A percentile compares a stretch with the other conserved stretches of the same genome.
phyloP scores from a whole-genome alignment of 2,888 invertebrate species.

The Phyllotreta striolata region DNA sequence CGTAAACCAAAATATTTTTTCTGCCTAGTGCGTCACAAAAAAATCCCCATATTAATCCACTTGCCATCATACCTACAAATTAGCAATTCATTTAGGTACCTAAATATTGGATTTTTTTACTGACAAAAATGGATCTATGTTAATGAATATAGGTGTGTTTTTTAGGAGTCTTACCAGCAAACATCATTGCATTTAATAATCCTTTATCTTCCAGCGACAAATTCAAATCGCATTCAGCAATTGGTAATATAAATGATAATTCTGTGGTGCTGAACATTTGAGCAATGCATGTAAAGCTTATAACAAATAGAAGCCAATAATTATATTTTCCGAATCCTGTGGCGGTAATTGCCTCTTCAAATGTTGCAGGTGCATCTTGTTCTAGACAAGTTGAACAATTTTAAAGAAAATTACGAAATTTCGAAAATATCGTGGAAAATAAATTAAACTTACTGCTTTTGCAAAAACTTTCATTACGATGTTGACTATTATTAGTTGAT shows the following conservation, averaged over 20 bases:
- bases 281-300: constrained; percentile 72
- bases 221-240: constrained; percentile 77
- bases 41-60: constrained; percentile 80
- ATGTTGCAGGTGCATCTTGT: constrained; percentile 63
- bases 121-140: too few species aligned
- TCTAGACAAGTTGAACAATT: too few species aligned
- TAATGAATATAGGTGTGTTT: background rate
- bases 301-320: constrained; percentile 64
- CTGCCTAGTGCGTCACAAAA: constrained; percentile 77
- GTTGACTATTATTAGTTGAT: too few species aligned
- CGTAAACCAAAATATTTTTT: constrained; percentile 71
- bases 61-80: constrained; percentile 75
- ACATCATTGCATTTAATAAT: constrained; percentile 73
- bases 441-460: too few species aligned
- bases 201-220: constrained; percentile 76
- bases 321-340: constrained; percentile 79
- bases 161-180: constrained; percentile 66
- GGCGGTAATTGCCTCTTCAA: constrained; percentile 74
- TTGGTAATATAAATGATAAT: constrained; percentile 76
- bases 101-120: too few species aligned
- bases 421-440: too few species aligned
- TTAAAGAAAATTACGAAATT: too few species aligned
- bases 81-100: background rate
- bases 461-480: too few species aligned
- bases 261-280: constrained; percentile 76